Evolutionary conservation across 2,797 vertebrate genomes (phyloP), one percentile per base, ranked within the genome.

Genomic region (Moxostoma hubbsi): DNA sequence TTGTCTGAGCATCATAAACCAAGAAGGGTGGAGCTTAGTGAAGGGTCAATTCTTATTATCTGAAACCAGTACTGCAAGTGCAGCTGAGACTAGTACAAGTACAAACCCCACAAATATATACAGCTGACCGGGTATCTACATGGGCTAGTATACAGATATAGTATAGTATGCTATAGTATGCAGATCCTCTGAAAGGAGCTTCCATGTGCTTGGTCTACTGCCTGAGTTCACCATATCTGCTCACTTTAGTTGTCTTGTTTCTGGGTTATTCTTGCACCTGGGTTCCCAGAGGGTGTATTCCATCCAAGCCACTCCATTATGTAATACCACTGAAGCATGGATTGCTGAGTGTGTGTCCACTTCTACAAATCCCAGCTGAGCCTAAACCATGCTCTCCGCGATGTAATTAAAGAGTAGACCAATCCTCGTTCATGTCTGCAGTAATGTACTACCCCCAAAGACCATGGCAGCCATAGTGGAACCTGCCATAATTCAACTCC

Each of bases 331-430:
- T 59, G 53, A 69, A n/a, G 66, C 66, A 24, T 77, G 65, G 55
- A 71, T 53, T 57, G 67, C 71, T 68, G 75, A 68, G 47, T 58
- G 74, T 9, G 45, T 73, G 68, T 67, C 77, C 77, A 73, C 73
- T 81, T 65, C 66, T 46, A 54, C 62, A 66, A 75, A 81, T 84
- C 76, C 68, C 73, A 2, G 62, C 67, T 62, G 76, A 76, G 47
- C 50, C 36, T n/a, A 18, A 73, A 64, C 47, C 66, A 58, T 24
- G 64, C 59, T 62, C 54, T 59, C 55, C 36, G 64, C 62, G 61
- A 82, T 46, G 73, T 84, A 82, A 82, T 82, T 83, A 84, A 75
- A 77, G 75, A 72, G 51, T 7, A 53, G 71, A 66, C 68, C 62
- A 81, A 67, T 62, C 53, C 73, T 75, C 12, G 18, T 24, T 75